Percentiles rank a stretch among this genome's conserved stretches.
Conservation (phyloP, 2,888 invertebrate species). For the Pollenia labialis region DNA sequence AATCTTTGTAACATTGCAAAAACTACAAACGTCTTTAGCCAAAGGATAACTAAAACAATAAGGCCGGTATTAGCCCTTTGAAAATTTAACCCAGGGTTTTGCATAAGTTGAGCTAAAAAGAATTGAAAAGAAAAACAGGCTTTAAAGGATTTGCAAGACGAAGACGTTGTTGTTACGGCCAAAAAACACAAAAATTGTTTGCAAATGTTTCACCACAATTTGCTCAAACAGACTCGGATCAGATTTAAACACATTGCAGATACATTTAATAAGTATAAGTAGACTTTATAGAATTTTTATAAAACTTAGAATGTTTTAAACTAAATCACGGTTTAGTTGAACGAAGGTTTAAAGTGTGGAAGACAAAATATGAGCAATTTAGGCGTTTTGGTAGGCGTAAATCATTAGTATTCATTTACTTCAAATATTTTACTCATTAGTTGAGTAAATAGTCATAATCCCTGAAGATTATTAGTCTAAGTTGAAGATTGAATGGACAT, state of each 20-base stretch:
- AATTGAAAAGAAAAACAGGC: conserved; percentile 31
- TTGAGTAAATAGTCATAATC: conserved; percentile 67
- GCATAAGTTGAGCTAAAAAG: conserved; percentile 53
- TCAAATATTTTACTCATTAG: conserved; percentile 71
- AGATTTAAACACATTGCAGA: conserved; percentile 41
- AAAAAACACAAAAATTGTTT: conserved; percentile 44
- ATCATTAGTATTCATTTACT: conserved; percentile 70
- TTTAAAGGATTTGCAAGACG: conserved; percentile 18
- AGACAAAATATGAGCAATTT: conserved; percentile 65
- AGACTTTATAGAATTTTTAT: background rate
- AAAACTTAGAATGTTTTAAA: conserved; percentile 26
- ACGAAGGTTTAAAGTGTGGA: conserved; percentile 4
- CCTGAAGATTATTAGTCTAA: conserved; percentile 1
- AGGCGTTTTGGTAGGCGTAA: conserved; percentile 63
- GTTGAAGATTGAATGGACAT: background rate
- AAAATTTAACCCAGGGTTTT: conserved; percentile 50
- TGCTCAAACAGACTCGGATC: conserved; percentile 5
- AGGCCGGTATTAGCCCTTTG: conserved; percentile 61
- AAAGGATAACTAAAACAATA: conserved; percentile 41
- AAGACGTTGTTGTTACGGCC: background rate
- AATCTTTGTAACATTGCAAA: conserved; percentile 5
- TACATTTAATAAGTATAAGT: background rate
- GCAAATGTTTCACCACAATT: conserved; percentile 66
- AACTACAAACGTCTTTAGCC: background rate
- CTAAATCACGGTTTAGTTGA: conserved; percentile 34